A percentile compares a stretch with the other conserved stretches of the same genome.
phyloP scores from a whole-genome alignment of 2,888 invertebrate genomes.

The Mechanitis messenoides region DNA sequence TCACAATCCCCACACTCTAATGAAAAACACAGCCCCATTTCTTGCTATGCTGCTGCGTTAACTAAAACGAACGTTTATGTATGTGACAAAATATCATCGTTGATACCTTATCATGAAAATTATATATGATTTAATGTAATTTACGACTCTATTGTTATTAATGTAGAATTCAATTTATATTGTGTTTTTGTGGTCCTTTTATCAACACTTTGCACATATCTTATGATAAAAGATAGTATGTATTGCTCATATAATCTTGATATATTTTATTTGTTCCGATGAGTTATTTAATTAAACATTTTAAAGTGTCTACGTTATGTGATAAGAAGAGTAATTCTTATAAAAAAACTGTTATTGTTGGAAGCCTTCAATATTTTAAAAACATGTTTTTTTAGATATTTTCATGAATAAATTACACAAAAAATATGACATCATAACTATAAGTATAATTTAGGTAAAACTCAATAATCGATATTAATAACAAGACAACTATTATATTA shows the following conservation, averaged over 20 bases:
- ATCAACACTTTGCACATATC: slow-evolving; percentile 26
- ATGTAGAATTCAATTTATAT: slow-evolving; percentile 14
- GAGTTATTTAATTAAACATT: too few relatives aligned
- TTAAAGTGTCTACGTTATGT: too few relatives aligned
- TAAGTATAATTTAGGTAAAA: background rate
- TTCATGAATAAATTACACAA: too few relatives aligned
- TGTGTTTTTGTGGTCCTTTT: slow-evolving; percentile 16
- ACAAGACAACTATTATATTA: too few relatives aligned
- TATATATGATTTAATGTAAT: slow-evolving; percentile 14
- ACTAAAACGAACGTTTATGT: slow-evolving; percentile 48
- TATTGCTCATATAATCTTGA: slow-evolving; percentile 15
- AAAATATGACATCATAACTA: too few relatives aligned
- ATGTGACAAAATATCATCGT: slow-evolving; percentile 21
- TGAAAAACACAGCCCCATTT: slow-evolving; percentile 68
- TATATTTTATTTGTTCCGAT: background rate
- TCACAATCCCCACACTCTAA: slow-evolving; percentile 66
- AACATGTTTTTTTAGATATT: too few relatives aligned
- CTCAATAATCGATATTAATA: too few relatives aligned
- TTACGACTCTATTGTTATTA: slow-evolving; percentile 17
- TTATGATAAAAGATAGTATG: slow-evolving; percentile 27
- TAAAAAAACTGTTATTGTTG: too few relatives aligned
- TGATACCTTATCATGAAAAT: slow-evolving; percentile 23
- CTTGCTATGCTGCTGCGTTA: slow-evolving; percentile 36
- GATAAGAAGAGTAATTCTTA: background rate
- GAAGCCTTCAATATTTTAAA: too few relatives aligned